A percentile compares a stretch with the other conserved stretches of the same genome.
Conservation (phyloP, 2,113 vertebrate genomes). For the Rhegmatorhina hoffmannsi region DNA sequence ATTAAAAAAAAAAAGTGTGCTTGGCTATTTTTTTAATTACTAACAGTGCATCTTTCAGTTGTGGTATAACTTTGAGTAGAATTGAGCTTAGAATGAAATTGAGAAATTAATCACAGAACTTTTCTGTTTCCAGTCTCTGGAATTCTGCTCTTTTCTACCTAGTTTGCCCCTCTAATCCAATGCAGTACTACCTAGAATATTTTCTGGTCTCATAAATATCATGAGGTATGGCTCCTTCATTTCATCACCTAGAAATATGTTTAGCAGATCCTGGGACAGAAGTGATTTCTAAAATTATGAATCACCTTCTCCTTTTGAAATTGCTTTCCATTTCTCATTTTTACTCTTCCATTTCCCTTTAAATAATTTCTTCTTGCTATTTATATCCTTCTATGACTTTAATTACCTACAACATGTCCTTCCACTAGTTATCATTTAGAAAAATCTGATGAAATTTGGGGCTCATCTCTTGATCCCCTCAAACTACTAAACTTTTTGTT, state of each 20-base stretch:
- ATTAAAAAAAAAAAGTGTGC: not conserved
- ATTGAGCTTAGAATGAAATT: not conserved
- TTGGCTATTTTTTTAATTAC: not conserved
- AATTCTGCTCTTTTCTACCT: not conserved
- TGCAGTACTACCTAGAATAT: not conserved
- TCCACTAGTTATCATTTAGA: not conserved
- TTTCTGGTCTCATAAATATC: not conserved
- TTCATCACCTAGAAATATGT: not conserved
- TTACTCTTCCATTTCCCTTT: not conserved
- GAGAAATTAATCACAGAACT: not conserved
- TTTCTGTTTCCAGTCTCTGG: not conserved
- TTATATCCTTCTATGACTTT: not conserved
- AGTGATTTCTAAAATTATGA: constrained; percentile 23
- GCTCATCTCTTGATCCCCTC: not conserved
- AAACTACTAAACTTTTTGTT: not conserved
- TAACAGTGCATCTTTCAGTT: not conserved
- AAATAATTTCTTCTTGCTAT: not conserved
- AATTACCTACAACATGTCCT: not conserved
- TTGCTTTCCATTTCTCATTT: not conserved
- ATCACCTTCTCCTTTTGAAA: not conserved
- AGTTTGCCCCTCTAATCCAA: not conserved
- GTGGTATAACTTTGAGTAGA: not conserved
- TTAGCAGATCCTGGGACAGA: not conserved
- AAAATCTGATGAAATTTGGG: not conserved
- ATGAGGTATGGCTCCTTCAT: not conserved